These are phyloP conservation scores for Trachymyrmex septentrionalis DNA, from an alignment of 1,140 invertebrate species.

Conservation along the genomic window DNA sequence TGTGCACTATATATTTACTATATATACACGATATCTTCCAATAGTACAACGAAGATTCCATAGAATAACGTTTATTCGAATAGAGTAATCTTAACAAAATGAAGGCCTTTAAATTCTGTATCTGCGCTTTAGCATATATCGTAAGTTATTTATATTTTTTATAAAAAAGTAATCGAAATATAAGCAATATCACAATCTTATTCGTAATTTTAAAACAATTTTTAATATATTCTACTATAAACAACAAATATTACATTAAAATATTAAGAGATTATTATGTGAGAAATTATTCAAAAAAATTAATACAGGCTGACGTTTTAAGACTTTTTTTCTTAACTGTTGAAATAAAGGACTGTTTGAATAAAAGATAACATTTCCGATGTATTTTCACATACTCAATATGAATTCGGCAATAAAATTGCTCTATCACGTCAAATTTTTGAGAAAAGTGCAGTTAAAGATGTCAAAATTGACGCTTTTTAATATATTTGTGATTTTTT, in stretches of 20 bases:
- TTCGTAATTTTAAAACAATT: neutral
- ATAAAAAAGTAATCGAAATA: neutral
- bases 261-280: neutral
- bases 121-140: neutral
- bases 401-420: too few species aligned
- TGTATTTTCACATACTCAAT: too few species aligned
- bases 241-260: neutral
- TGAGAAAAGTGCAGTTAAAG: too few species aligned
- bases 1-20: neutral
- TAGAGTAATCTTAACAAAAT: neutral
- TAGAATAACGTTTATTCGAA: neutral
- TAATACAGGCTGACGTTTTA: neutral
- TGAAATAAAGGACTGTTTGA: too few species aligned
- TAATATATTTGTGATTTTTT: too few species aligned
- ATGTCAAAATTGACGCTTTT: too few species aligned
- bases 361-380: too few species aligned
- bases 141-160: slow-evolving; percentile 14
- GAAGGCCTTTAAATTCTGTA: neutral
- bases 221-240: neutral
- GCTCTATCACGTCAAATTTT: too few species aligned
- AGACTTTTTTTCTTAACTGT: too few species aligned
- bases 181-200: neutral
- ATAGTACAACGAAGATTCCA: neutral
- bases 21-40: neutral
- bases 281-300: neutral